Conservation (phyloP, 2,797 vertebrate species). For the Prionace glauca region DNA sequence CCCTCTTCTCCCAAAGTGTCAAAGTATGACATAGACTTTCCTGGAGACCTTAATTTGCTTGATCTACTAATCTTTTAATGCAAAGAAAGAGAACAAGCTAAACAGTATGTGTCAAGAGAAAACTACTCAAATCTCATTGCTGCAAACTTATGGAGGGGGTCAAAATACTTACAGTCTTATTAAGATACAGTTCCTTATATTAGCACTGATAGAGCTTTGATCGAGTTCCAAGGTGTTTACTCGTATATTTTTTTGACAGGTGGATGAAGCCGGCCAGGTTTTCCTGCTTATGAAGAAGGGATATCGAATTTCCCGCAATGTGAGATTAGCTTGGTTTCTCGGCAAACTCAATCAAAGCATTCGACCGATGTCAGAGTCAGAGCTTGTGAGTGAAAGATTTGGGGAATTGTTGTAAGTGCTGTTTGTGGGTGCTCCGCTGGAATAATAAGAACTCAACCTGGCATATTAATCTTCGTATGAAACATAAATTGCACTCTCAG, state of each 20-base stretch:
- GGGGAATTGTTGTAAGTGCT: background rate
- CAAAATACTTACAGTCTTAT: background rate
- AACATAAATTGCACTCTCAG: background rate
- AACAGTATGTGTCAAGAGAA: background rate
- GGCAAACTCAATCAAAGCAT: constrained; percentile 81
- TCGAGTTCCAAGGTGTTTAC: background rate
- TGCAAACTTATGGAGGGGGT: background rate
- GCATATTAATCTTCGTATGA: background rate
- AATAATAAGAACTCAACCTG: background rate
- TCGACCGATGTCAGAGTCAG: constrained; percentile 66
- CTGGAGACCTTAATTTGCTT: background rate
- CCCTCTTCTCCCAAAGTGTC: background rate
- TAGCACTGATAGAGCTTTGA: background rate
- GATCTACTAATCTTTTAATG: background rate
- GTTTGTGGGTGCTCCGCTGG: background rate
- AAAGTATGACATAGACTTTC: background rate
- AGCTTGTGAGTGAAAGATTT: constrained; percentile 66
- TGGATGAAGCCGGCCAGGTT: constrained; percentile 91
- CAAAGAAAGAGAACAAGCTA: background rate
- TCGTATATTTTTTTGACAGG: constrained; percentile 53
- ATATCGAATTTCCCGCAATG: constrained; percentile 89
- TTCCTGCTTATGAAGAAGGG: constrained; percentile 93
- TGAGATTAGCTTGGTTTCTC: constrained; percentile 92
- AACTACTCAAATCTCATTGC: background rate
- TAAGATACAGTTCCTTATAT: background rate